phyloP scores from a whole-genome alignment of 2,888 invertebrate species.

The Athetis lepigone region DNA sequence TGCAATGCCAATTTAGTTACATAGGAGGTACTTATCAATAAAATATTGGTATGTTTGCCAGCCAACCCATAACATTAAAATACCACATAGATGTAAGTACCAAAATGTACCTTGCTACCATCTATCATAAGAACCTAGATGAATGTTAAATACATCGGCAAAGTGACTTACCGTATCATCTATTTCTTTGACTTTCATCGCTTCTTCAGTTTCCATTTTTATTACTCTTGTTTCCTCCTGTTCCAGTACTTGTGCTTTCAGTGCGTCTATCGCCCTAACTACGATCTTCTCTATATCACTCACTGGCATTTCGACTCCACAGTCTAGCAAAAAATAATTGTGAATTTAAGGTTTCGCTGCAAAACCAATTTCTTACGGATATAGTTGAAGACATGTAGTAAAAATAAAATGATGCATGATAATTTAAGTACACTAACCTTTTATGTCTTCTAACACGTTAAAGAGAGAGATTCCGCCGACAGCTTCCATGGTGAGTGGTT shows the following conservation, averaged over 20 bases:
- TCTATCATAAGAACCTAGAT: no score
- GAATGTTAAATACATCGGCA: background rate
- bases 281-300: constrained; percentile 75
- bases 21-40: no score
- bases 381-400: no score
- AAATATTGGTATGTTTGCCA: no score
- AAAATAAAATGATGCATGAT: background rate
- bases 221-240: constrained; percentile 71
- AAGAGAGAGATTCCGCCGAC: constrained; percentile 71
- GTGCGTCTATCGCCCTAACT: constrained; percentile 72
- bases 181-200: constrained; percentile 58
- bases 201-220: constrained; percentile 69
- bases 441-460: constrained; percentile 77
- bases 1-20: no score
- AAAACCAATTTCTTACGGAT: no score
- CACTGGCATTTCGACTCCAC: constrained; percentile 72
- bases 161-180: constrained; percentile 38
- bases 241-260: constrained; percentile 77
- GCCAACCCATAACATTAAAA: no score
- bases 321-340: constrained; percentile 68
- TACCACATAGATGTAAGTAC: no score
- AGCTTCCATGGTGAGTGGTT: constrained; percentile 73
- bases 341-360: no score
- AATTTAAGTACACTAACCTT: constrained; percentile 68
- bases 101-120: no score